Base-by-base conservation (phyloP, 2,797 vertebrate species). In the Tauraco hartlaubi region DNA sequence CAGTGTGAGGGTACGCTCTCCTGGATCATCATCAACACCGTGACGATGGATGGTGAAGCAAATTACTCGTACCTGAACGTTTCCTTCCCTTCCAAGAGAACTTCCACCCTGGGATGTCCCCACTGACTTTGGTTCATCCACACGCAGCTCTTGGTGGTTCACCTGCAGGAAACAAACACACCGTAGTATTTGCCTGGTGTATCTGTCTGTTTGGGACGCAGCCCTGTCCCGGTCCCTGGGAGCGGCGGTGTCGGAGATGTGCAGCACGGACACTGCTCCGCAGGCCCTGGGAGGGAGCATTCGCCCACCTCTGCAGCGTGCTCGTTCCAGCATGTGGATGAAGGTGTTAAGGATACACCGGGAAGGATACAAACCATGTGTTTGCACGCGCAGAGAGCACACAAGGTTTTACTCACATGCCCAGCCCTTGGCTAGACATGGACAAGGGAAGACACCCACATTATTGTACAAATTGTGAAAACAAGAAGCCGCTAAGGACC, bases 251-350 rank as follows among this genome's bases (percentile, higher is more conserved):
- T 13, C 1, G 8, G 61, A 37, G n/a, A 43, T 4, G 9, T 11
- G 37, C 59, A 43, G 69, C 49, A 17, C 0, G 0, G n/a, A 46
- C 15, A 3, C 12, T 1, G 29, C 48, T 80, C 29, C 1, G 0
- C 6, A 5, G 54, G n/a, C 18, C 17, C 31, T 15, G 29, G 15
- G 9, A 68, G 51, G 39, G 29, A 73, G 19, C 1, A 1, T 20
- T 43, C 6, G 2, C 31, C 33, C 3, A 1, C 31, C 22, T 21
- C 69, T 28, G 46, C 58, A 54, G 69, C 3, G 0, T 4, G 26
- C 26, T 58, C 3, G 0, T 19, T 46, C 62, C n/a, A 43, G 31
- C 0, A 1, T 3, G 23, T 5, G 15, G 52, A 9, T 31, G 61
- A 43, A 58, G 75, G 22, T 19, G 26, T 22, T 55, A 25, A 56